A percentile compares a stretch with the other conserved stretches of the same genome.
phyloP scores from a whole-genome alignment of 2,888 invertebrate species.

The Miltochrista miniata region DNA sequence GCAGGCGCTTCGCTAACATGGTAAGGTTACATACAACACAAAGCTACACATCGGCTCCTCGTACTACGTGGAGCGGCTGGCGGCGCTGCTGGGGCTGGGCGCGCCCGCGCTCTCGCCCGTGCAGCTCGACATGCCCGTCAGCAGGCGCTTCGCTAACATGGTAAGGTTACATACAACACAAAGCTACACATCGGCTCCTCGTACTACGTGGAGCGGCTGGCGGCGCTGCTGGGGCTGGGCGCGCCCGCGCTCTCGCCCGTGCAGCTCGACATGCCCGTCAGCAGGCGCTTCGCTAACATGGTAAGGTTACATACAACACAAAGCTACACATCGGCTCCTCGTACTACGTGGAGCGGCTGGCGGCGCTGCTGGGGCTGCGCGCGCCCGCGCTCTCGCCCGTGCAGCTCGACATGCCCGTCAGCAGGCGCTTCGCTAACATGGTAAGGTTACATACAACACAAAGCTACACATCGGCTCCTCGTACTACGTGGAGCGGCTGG shows the following conservation, averaged over 20 bases:
- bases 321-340: conserved; percentile 98
- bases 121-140: conserved; percentile 92
- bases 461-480: conserved; percentile 98
- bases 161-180: no score
- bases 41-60: conserved; percentile 98
- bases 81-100: conserved; percentile 90
- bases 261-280: conserved; percentile 92
- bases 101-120: conserved; percentile 93
- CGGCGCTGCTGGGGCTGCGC: conserved; percentile 90
- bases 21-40: no score
- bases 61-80: conserved; percentile 95
- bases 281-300: conserved; percentile 90
- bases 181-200: conserved; percentile 98
- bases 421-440: conserved; percentile 90
- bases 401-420: conserved; percentile 92
- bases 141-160: conserved; percentile 90
- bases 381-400: conserved; percentile 93
- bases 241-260: conserved; percentile 93
- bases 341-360: conserved; percentile 95
- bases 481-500: conserved; percentile 95
- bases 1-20: conserved; percentile 90
- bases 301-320: no score
- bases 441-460: no score
- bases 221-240: conserved; percentile 90
- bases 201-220: conserved; percentile 95